Conservation (phyloP, 2,113 vertebrate species). For the Phoxinus phoxinus region DNA sequence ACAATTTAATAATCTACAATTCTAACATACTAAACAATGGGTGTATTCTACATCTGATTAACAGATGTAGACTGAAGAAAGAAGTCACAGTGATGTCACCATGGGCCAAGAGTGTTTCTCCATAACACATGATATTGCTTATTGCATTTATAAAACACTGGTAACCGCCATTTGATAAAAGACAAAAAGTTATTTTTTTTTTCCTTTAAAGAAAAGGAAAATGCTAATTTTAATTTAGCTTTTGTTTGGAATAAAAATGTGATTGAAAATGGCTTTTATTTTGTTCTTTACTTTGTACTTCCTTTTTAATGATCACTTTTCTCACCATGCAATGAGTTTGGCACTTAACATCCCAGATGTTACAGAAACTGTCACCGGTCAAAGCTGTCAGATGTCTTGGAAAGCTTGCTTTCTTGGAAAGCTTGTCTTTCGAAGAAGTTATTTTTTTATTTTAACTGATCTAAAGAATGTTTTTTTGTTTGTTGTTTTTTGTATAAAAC, state of each 20-base stretch:
- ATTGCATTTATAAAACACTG: neutral
- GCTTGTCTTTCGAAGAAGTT: no score
- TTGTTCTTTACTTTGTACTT: neutral
- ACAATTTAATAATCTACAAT: slow-evolving; percentile 5
- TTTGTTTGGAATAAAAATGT: neutral
- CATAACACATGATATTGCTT: neutral
- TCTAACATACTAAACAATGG: neutral
- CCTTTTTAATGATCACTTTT: neutral
- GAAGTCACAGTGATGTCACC: neutral
- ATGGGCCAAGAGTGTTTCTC: neutral
- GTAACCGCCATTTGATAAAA: neutral
- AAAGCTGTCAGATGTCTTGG: neutral
- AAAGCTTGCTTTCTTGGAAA: neutral
- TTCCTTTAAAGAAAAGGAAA: no score
- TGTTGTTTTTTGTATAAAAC: neutral
- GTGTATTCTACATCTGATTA: slow-evolving; percentile 9
- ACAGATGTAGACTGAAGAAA: neutral
- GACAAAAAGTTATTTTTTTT: no score
- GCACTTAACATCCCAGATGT: neutral
- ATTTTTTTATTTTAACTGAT: neutral
- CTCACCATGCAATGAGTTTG: neutral
- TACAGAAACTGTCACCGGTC: neutral
- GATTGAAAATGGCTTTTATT: neutral
- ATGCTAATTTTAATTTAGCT: neutral
- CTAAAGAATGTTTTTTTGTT: neutral